Base-by-base conservation (phyloP, 2,113 vertebrate genomes). In the Cryptotis parvus region DNA sequence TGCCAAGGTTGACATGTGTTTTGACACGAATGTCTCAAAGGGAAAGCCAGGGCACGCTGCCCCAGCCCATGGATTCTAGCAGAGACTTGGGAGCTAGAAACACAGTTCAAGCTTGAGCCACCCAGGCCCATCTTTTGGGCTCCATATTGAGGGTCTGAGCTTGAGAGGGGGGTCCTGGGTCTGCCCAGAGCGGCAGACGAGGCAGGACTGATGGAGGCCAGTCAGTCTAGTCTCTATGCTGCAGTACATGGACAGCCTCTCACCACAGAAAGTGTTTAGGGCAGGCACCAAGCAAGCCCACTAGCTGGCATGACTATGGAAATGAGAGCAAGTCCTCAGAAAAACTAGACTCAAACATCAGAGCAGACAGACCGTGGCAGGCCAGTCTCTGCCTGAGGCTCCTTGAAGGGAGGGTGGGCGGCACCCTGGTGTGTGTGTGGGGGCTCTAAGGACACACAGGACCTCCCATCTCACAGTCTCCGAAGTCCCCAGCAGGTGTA, bases 401-500 rank as follows among this genome's bases (percentile, higher is more conserved):
- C 72, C 41, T 58, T 29, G 6, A 70, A 72, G 69, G 69, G n/a
- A n/a, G 39, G 24, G 20, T 10, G 35, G 69, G 35, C 35, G 55
- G 7, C 55, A 58, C 55, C 22, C 10, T 14, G 45, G 45, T 49
- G 45, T 49, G 45, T 49, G 45, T 49, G 45, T 9, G 45, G 18
- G 22, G 22, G 20, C 6, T 22, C 58, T 37, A 45, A 45, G 39
- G 39, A 39, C 69, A 39, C 45, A 14, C 0, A 6, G 52, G 37
- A 49, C 55, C 82, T 18, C 52, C 37, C 31, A n/a, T 55, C 35
- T 39, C 41, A 18, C 35, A 31, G 37, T 27, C 70, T 95, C 87
- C 15, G 81, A 81, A 82, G 37, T 76, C 89, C 84, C 70, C 35
- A 72, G 89, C 94, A 94, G 96, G 93, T 90, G 94, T 69, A 65